These are phyloP conservation scores for Lissocephala sabroskyi DNA, from an alignment of 2,888 invertebrate genomes.

Conservation along the genomic window DNA sequence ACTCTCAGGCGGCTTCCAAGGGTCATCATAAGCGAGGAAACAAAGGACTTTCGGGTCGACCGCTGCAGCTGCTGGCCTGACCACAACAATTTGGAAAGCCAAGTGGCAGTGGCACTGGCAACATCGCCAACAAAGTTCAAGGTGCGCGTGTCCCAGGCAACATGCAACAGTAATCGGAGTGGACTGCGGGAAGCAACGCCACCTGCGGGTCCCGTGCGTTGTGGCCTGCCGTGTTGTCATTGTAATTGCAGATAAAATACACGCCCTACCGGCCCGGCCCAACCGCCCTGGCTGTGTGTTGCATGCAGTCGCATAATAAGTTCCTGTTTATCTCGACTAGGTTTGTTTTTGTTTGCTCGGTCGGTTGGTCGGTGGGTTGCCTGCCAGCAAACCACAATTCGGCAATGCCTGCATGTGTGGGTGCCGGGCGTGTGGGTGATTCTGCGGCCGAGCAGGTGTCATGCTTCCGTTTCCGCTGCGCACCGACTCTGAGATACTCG, in stretches of 20 bases:
- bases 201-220: background rate
- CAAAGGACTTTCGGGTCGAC: no score
- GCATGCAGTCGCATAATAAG: constrained; percentile 59
- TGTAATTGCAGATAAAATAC: constrained; percentile 31
- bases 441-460: constrained; percentile 47
- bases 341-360: constrained; percentile 41
- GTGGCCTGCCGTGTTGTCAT: constrained; percentile 12
- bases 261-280: background rate
- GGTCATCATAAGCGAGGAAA: background rate
- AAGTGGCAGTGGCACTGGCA: no score
- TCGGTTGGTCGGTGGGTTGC: constrained; percentile 6
- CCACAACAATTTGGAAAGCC: no score
- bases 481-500: background rate
- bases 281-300: constrained; percentile 1
- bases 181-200: constrained; percentile 5
- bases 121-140: background rate
- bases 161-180: constrained; percentile 24
- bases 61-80: no score
- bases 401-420: background rate
- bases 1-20: background rate
- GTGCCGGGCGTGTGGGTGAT: constrained; percentile 14
- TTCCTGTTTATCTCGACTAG: constrained; percentile 36
- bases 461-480: constrained; percentile 53
- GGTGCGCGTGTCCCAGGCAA: constrained; percentile 16
- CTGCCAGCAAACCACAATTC: no score